These are phyloP conservation scores for Gallinago stenura DNA, from an alignment of 2,797 vertebrate species.

Conservation along the genomic window DNA sequence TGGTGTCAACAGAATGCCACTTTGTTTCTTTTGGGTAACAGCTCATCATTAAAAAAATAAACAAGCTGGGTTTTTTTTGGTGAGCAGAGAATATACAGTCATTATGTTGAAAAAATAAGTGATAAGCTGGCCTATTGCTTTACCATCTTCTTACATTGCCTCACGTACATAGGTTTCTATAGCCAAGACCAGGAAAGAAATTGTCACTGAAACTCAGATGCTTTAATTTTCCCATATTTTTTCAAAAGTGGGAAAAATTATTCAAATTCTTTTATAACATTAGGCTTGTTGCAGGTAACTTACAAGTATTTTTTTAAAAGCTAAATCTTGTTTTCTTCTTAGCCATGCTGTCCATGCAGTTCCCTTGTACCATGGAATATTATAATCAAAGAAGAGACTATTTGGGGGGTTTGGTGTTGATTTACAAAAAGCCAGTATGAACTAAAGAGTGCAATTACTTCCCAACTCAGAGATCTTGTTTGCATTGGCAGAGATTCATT, in stretches of 20 bases:
- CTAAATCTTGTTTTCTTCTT: neutral
- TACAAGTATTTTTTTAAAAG: neutral
- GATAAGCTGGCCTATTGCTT: slow-evolving; percentile 63
- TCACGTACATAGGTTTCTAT: neutral
- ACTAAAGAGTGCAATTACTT: neutral
- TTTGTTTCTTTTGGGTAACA: slow-evolving; percentile 80
- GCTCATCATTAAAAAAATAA: slow-evolving; percentile 78
- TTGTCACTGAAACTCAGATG: neutral
- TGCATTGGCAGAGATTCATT: neutral
- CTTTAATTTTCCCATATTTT: neutral
- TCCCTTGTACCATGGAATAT: neutral
- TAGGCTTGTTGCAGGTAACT: neutral
- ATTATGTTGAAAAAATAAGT: slow-evolving; percentile 74
- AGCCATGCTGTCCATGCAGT: neutral
- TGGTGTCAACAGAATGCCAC: slow-evolving; percentile 82
- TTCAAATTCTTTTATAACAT: neutral
- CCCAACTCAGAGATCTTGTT: neutral
- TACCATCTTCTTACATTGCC: slow-evolving; percentile 13
- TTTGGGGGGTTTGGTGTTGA: neutral
- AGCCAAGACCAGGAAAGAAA: neutral
- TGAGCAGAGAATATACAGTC: slow-evolving; percentile 57
- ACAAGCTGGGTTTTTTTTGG: slow-evolving; percentile 63
- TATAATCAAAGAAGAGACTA: neutral
- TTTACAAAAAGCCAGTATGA: neutral
- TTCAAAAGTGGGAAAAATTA: neutral